Evolutionary conservation across 2,113 vertebrate genomes (phyloP).

Genomic region (Plestiodon gilberti): DNA sequence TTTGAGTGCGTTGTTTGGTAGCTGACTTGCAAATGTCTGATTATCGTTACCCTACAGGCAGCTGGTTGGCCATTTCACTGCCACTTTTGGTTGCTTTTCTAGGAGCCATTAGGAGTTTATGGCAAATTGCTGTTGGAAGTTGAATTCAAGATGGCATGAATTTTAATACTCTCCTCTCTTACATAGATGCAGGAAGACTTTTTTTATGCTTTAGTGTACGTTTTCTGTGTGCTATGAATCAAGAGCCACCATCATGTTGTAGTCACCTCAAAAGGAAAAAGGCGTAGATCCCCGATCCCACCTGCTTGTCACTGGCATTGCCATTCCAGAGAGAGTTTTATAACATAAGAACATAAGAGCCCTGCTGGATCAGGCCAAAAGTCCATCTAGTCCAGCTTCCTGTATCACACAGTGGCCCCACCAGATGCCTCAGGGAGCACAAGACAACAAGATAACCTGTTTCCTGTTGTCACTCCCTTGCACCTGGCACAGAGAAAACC

Average conservation of each 20-base stretch:
- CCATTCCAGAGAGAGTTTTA: no score
- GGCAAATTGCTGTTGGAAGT: constrained; percentile 33
- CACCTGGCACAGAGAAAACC: no score
- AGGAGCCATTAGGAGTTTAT: constrained; percentile 45
- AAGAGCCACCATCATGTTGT: not conserved
- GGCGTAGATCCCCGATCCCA: not conserved
- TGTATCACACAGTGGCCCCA: no score
- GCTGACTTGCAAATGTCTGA: constrained; percentile 42
- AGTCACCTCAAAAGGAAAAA: not conserved
- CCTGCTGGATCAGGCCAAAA: no score
- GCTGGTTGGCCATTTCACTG: constrained; percentile 8
- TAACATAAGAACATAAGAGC: no score
- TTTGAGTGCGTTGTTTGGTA: constrained; percentile 54
- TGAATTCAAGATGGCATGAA: constrained; percentile 21
- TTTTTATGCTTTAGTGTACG: not conserved
- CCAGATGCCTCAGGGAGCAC: no score
- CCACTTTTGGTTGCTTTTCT: constrained; percentile 41
- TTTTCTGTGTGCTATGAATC: not conserved
- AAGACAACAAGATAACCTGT: no score
- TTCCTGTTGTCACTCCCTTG: no score
- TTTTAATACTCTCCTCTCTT: not conserved
- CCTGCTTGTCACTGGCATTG: not conserved
- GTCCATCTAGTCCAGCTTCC: no score
- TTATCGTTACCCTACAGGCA: constrained; percentile 37
- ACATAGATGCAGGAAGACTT: not conserved